phyloP scores from a whole-genome alignment of 2,113 vertebrate species.

The Ahaetulla prasina region DNA sequence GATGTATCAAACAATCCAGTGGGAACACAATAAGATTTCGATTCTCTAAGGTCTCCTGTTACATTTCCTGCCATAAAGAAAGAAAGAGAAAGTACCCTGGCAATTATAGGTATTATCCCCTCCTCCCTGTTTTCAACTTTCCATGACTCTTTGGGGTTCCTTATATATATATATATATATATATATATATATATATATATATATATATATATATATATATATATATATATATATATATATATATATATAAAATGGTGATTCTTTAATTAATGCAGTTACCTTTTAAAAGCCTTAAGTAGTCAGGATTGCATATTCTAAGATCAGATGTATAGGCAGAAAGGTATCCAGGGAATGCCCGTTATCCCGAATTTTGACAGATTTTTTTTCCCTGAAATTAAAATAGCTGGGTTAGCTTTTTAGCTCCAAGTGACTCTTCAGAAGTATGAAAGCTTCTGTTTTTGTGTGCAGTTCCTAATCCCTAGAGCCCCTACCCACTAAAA shows the following conservation, averaged over 20 bases:
- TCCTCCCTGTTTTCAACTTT: neutral
- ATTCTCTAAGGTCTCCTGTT: slow-evolving; percentile 11
- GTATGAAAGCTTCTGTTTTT: neutral
- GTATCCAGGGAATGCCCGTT: neutral
- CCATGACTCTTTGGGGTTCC: neutral
- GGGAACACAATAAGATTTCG: slow-evolving; percentile 34
- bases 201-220: too few species aligned
- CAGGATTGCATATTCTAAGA: neutral
- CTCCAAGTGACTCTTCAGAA: neutral
- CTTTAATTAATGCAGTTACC: neutral
- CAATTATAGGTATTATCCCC: neutral
- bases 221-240: too few species aligned
- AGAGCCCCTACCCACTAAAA: neutral
- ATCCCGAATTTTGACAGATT: neutral
- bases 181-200: too few species aligned
- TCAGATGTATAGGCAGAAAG: neutral
- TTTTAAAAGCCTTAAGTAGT: neutral
- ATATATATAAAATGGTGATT: neutral
- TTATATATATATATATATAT: too few species aligned
- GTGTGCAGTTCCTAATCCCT: neutral
- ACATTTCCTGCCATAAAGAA: slow-evolving; percentile 9
- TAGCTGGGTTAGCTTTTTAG: neutral
- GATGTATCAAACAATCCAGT: slow-evolving; percentile 24
- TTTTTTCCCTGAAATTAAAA: neutral
- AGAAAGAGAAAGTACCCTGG: neutral